Percentiles rank a stretch among this genome's conserved stretches.
These are phyloP conservation scores for Lagodon rhomboides DNA, from an alignment of 2,797 vertebrate species.

Conservation along the genomic window DNA sequence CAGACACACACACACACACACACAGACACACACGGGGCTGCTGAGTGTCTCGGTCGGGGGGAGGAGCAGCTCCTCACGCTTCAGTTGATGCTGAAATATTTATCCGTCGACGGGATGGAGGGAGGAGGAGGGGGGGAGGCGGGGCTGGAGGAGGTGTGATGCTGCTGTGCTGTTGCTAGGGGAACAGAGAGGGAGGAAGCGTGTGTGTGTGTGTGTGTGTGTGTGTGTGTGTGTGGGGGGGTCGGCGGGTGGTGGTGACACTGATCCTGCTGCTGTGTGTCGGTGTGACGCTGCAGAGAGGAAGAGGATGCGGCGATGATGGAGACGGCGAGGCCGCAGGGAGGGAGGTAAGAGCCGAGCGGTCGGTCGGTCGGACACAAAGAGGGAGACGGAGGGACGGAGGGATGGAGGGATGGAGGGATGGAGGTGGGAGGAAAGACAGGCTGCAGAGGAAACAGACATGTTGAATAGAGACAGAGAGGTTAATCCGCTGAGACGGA, in stretches of 20 bases:
- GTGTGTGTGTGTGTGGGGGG: slow-evolving; percentile 37
- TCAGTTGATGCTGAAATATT: slow-evolving; percentile 79
- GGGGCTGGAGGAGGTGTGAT: slow-evolving; percentile 57
- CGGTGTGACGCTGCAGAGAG: slow-evolving; percentile 33
- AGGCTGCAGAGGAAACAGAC: slow-evolving; percentile 16
- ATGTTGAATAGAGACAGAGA: slow-evolving; percentile 22
- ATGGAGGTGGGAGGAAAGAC: slow-evolving; percentile 23
- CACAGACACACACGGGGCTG: slow-evolving; percentile 25
- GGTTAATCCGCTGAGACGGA: slow-evolving; percentile 18
- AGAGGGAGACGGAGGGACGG: slow-evolving; percentile 1
- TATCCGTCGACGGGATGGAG: slow-evolving; percentile 44
- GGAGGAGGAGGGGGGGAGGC: background rate
- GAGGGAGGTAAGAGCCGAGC: slow-evolving; percentile 74
- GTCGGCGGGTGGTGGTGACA: slow-evolving; percentile 32
- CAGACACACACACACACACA: slow-evolving; percentile 3
- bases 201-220: slow-evolving; percentile 28
- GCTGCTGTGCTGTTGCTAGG: slow-evolving; percentile 84
- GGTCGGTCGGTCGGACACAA: background rate
- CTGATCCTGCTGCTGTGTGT: slow-evolving; percentile 56
- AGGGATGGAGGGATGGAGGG: slow-evolving; percentile 19
- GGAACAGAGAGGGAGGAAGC: slow-evolving; percentile 70
- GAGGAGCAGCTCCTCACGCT: slow-evolving; percentile 49
- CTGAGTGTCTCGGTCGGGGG: slow-evolving; percentile 68
- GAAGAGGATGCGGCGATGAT: slow-evolving; percentile 71
- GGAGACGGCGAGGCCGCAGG: slow-evolving; percentile 58